Conservation (phyloP, 2,888 invertebrate species). For the Oscheius sp. region DNA sequence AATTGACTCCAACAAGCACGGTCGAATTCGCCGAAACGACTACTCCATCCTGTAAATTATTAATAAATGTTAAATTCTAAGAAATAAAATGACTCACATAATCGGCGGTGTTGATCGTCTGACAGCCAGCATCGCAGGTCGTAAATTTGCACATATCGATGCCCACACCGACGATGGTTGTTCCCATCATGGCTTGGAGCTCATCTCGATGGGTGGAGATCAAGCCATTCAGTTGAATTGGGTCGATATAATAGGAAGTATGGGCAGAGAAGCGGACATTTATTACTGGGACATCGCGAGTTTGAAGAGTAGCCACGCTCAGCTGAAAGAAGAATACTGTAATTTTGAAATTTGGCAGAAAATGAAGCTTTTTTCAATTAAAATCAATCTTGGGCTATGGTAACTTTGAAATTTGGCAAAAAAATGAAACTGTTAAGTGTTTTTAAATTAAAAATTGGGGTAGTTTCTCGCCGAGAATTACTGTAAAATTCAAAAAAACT, state of each 20-base stretch:
- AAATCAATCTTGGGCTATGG: too few species aligned
- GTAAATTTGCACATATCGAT: constrained; percentile 77
- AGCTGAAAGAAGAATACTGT: constrained; percentile 32
- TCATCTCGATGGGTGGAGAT: constrained; percentile 84
- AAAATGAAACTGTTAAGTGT: too few species aligned
- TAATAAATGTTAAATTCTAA: neutral
- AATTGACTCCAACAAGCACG: constrained; percentile 91
- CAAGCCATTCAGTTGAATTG: constrained; percentile 90
- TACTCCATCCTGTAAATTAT: constrained; percentile 77
- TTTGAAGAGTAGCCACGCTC: constrained; percentile 59
- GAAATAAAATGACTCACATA: constrained; percentile 40
- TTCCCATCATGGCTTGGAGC: constrained; percentile 71
- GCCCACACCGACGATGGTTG: constrained; percentile 77
- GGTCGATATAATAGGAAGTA: constrained; percentile 77
- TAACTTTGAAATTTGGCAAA: too few species aligned
- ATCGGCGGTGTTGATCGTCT: constrained; percentile 62
- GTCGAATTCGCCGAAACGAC: constrained; percentile 98
- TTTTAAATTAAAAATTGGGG: too few species aligned
- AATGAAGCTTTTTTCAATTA: too few species aligned
- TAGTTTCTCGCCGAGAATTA: too few species aligned
- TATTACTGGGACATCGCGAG: constrained; percentile 53
- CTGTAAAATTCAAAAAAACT: neutral
- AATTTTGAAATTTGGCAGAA: too few species aligned
- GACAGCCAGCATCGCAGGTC: constrained; percentile 68
- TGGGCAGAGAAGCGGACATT: constrained; percentile 67